phyloP scores from a whole-genome alignment of 2,888 invertebrate genomes.

The Neocrepidodera transversa region DNA sequence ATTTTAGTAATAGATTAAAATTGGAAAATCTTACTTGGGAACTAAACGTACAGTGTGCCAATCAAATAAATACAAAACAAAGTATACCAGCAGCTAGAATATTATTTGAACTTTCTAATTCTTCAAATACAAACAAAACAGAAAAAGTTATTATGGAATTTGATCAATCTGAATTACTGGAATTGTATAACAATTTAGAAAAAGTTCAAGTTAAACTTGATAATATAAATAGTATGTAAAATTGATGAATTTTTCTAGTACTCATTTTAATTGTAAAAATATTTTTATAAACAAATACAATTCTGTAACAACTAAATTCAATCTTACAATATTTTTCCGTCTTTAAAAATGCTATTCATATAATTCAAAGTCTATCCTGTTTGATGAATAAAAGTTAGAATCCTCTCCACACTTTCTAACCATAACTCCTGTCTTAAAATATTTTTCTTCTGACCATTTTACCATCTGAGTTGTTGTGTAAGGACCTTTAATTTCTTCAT shows the following conservation, averaged over 20 bases:
- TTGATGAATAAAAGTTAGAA: constrained; percentile 82
- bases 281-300: too few relatives aligned
- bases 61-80: constrained; percentile 60
- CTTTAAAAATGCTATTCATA: too few relatives aligned
- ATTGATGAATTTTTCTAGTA: too few relatives aligned
- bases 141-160: constrained; percentile 63
- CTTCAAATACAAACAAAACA: constrained; percentile 39
- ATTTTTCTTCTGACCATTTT: constrained; percentile 85
- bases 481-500: constrained; percentile 82
- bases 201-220: constrained; percentile 61
- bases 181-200: constrained; percentile 65
- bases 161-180: constrained; percentile 62
- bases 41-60: constrained; percentile 63
- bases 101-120: constrained; percentile 58
- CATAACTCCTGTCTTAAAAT: constrained; percentile 86
- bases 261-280: too few relatives aligned
- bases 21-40: constrained; percentile 66
- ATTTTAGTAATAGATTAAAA: constrained; percentile 61
- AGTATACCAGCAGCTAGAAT: constrained; percentile 61
- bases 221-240: constrained; percentile 39
- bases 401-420: constrained; percentile 80
- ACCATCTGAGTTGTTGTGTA: constrained; percentile 87
- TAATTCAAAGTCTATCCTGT: constrained; percentile 92
- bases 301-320: too few relatives aligned
- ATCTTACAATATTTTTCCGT: too few relatives aligned